Evolutionary conservation across 2,113 vertebrate genomes (phyloP).

Genomic region (Phrynosoma blainvillii): DNA sequence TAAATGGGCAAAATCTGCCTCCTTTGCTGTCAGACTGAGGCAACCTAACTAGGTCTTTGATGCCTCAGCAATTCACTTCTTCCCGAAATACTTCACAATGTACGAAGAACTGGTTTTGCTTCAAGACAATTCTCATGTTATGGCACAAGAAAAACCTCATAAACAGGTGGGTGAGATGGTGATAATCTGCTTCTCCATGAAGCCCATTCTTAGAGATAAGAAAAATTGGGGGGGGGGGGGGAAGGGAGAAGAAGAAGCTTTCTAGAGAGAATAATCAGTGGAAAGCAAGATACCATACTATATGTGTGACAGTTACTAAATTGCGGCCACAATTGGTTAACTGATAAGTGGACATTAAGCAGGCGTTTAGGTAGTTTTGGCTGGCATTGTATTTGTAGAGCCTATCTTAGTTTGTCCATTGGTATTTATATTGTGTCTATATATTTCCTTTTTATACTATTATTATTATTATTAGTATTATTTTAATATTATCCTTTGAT

Average conservation of each 20-base stretch:
- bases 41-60: conserved; percentile 10
- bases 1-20: conserved; percentile 11
- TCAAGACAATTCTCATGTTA: not conserved
- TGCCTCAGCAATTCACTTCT: not conserved
- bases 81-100: not conserved
- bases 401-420: no score
- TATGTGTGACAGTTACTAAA: not conserved
- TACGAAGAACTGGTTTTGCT: not conserved
- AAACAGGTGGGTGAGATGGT: not conserved
- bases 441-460: no score
- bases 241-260: not conserved
- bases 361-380: no score
- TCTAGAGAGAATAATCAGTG: not conserved
- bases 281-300: no score
- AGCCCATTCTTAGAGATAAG: not conserved
- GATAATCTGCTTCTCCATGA: not conserved
- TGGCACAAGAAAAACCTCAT: not conserved
- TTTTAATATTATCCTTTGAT: no score
- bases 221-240: no score
- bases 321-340: no score
- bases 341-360: no score
- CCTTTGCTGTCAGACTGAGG: conserved; percentile 5
- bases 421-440: no score
- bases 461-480: no score
- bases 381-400: no score